Conservation (phyloP, 1,140 invertebrate genomes). For the Macrostomum lignano region DNA sequence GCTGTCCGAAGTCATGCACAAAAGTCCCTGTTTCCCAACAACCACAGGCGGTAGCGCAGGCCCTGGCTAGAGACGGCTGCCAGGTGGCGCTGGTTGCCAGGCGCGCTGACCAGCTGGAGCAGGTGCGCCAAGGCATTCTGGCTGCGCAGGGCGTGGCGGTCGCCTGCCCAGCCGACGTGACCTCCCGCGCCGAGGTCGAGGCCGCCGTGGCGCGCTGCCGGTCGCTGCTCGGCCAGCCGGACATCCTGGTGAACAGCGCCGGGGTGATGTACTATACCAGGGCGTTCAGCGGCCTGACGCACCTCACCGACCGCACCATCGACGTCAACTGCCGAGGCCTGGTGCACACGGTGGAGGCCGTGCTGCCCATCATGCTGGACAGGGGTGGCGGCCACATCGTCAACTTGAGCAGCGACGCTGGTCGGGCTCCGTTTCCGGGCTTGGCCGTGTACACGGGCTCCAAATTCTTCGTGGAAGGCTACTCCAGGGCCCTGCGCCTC, state of each 20-base stretch:
- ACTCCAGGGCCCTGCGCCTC: conserved; percentile 24
- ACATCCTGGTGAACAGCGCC: conserved; percentile 29
- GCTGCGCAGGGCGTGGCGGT: conserved; percentile 10
- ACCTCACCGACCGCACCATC: conserved; percentile 26
- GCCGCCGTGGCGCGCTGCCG: conserved; percentile 16
- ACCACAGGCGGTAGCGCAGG: not conserved
- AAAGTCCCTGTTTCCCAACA: too few relatives aligned
- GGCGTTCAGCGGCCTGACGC: conserved; percentile 24
- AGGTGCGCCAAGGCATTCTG: conserved; percentile 6
- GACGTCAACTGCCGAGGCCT: conserved; percentile 24
- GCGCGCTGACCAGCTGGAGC: conserved; percentile 2
- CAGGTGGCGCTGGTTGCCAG: conserved; percentile 7
- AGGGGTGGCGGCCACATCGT: conserved; percentile 25
- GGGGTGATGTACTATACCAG: conserved; percentile 28
- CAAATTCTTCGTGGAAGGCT: conserved; percentile 29
- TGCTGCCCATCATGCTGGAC: conserved; percentile 24
- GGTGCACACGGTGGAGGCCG: not conserved
- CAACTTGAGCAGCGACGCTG: conserved; percentile 30
- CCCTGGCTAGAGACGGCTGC: not conserved
- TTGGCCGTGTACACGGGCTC: conserved; percentile 29
- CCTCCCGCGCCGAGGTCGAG: conserved; percentile 15
- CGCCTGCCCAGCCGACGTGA: conserved; percentile 18
- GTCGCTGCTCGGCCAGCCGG: conserved; percentile 20
- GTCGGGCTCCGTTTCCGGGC: conserved; percentile 25
- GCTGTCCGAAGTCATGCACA: too few relatives aligned